Conservation (phyloP, 2,888 invertebrate genomes). For the Drosophila basisetae region DNA sequence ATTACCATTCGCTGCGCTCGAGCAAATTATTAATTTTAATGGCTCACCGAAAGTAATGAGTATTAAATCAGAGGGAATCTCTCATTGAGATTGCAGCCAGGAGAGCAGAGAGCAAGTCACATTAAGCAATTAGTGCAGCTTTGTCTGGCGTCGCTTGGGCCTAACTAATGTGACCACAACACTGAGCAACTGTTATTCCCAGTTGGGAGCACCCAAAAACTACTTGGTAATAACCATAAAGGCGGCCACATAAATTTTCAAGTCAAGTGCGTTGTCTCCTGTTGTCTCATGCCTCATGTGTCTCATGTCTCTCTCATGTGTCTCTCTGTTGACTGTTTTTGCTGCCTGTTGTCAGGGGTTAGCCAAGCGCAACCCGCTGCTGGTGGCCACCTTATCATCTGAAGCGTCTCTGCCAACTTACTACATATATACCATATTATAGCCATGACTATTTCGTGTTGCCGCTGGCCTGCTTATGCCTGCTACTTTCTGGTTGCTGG, state of each 20-base stretch:
- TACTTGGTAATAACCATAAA: slow-evolving; percentile 74
- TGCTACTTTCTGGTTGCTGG: slow-evolving; percentile 33
- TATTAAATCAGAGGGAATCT: slow-evolving; percentile 36
- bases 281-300: slow-evolving; percentile 14
- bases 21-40: slow-evolving; percentile 84
- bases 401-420: slow-evolving; percentile 43
- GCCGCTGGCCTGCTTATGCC: slow-evolving; percentile 19
- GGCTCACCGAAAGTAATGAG: slow-evolving; percentile 55
- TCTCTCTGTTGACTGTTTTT: not conserved
- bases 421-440: slow-evolving; percentile 1
- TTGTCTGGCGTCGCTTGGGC: slow-evolving; percentile 67
- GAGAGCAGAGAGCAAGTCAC: slow-evolving; percentile 38
- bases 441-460: slow-evolving; percentile 69
- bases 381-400: slow-evolving; percentile 67
- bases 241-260: slow-evolving; percentile 81
- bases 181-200: slow-evolving; percentile 19
- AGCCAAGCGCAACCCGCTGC: slow-evolving; percentile 82
- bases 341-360: slow-evolving; percentile 58
- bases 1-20: slow-evolving; percentile 54
- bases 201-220: slow-evolving; percentile 24
- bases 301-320: slow-evolving; percentile 9
- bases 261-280: slow-evolving; percentile 79
- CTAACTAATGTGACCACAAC: slow-evolving; percentile 65
- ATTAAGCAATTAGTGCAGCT: slow-evolving; percentile 73
- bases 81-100: slow-evolving; percentile 7